Percentiles rank a stretch among this genome's conserved stretches.
These are phyloP conservation scores for Eilema caniola DNA, from an alignment of 2,888 invertebrate genomes.

Conservation along the genomic window DNA sequence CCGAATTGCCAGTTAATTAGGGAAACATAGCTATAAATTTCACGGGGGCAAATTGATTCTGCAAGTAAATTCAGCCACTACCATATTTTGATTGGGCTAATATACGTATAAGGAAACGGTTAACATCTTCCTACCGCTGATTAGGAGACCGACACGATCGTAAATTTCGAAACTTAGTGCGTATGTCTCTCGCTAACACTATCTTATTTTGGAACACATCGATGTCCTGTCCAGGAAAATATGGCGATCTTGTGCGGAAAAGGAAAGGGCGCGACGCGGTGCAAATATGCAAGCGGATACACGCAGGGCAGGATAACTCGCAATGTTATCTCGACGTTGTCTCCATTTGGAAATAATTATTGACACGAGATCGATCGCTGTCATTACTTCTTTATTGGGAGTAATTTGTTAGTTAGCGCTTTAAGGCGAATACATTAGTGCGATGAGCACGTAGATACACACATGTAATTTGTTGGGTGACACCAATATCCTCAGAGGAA, in stretches of 20 bases:
- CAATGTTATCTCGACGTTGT: constrained; percentile 69
- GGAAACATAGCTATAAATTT: constrained; percentile 82
- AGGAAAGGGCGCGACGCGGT: constrained; percentile 57
- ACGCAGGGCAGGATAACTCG: constrained; percentile 67
- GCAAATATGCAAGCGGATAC: constrained; percentile 62
- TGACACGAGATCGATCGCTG: constrained; percentile 63
- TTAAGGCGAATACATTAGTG: constrained; percentile 54
- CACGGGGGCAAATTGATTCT: constrained; percentile 80
- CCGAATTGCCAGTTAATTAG: constrained; percentile 86
- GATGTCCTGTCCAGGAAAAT: constrained; percentile 50
- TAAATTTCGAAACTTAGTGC: constrained; percentile 69
- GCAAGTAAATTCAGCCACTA: constrained; percentile 71
- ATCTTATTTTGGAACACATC: constrained; percentile 61
- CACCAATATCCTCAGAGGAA: constrained; percentile 61
- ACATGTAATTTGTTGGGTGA: constrained; percentile 60
- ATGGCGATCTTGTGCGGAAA: constrained; percentile 52
- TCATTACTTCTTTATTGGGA: constrained; percentile 68
- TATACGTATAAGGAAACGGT: constrained; percentile 67
- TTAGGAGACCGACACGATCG: constrained; percentile 71
- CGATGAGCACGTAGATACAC: constrained; percentile 57
- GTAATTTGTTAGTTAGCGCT: constrained; percentile 57
- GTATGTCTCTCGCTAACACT: constrained; percentile 62
- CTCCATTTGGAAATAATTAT: constrained; percentile 75
- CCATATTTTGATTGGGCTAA: constrained; percentile 83
- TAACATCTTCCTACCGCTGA: constrained; percentile 77